A percentile compares a stretch with the other conserved stretches of the same genome.
phyloP scores from a whole-genome alignment of 2,113 vertebrate species.

The Hyaena hyaena region DNA sequence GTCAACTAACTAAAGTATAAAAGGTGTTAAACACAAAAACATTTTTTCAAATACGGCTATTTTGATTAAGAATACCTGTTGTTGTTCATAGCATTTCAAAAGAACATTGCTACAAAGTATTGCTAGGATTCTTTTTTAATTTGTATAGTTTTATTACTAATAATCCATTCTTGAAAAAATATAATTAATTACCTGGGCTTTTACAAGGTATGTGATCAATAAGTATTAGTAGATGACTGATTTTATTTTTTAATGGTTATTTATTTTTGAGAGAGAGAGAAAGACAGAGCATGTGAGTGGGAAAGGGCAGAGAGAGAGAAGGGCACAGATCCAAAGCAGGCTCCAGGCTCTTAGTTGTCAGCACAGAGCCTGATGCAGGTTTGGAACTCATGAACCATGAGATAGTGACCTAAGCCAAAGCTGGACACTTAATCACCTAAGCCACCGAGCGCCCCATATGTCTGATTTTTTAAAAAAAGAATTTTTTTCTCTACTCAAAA shows the following conservation, averaged over 20 bases:
- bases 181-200: neutral
- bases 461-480: no score
- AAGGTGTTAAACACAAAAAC: conserved; percentile 1
- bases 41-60: neutral
- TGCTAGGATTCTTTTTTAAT: neutral
- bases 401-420: no score
- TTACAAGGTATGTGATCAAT: neutral
- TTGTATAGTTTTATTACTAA: neutral
- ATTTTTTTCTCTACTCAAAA: neutral
- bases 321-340: no score
- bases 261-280: no score
- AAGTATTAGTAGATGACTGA: neutral
- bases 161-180: neutral
- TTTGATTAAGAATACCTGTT: neutral
- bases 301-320: no score
- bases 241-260: neutral
- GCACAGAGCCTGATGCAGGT: no score
- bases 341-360: no score
- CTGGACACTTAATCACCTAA: no score
- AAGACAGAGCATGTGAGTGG: no score
- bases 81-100: neutral
- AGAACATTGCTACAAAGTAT: neutral
- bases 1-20: neutral
- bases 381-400: no score
- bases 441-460: no score